A percentile compares a stretch with the other conserved stretches of the same genome.
Conservation (phyloP, 2,888 invertebrate species). For the Deilephila elpenor region DNA sequence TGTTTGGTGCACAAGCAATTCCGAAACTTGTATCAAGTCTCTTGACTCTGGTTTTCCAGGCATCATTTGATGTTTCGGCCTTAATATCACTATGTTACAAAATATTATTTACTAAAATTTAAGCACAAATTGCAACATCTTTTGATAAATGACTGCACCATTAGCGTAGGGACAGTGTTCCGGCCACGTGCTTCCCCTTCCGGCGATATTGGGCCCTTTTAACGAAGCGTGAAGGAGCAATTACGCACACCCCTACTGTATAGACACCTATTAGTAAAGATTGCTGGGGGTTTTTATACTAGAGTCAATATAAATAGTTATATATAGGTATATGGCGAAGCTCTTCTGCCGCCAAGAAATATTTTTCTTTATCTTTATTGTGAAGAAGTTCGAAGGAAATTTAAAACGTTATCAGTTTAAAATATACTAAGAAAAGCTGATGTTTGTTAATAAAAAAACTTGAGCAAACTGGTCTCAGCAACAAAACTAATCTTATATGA, state of each 20-base stretch:
- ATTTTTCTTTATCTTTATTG: too few species aligned
- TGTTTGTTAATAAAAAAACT: too few species aligned
- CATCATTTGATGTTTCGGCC: not conserved
- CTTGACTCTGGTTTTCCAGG: too few species aligned
- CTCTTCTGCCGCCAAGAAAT: too few species aligned
- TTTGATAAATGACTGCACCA: conserved; percentile 15
- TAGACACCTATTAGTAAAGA: not conserved
- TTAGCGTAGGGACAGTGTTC: conserved; percentile 12
- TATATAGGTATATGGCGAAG: too few species aligned
- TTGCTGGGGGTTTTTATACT: not conserved
- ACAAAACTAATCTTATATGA: too few species aligned
- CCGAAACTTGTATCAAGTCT: too few species aligned
- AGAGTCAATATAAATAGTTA: not conserved
- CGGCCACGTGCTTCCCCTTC: conserved; percentile 19
- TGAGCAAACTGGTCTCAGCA: too few species aligned
- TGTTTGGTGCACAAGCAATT: too few species aligned
- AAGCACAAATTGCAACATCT: conserved; percentile 5
- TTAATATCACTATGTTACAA: not conserved
- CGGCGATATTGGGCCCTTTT: not conserved
- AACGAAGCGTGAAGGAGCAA: conserved; percentile 19
- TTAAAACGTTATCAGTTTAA: not conserved
- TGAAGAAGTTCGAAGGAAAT: not conserved
- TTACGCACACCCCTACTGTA: not conserved
- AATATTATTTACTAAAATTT: not conserved
- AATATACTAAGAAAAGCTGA: too few species aligned